Evolutionary conservation across 2,113 vertebrate species (phyloP).

Genomic region (Haplochromis burtoni): DNA sequence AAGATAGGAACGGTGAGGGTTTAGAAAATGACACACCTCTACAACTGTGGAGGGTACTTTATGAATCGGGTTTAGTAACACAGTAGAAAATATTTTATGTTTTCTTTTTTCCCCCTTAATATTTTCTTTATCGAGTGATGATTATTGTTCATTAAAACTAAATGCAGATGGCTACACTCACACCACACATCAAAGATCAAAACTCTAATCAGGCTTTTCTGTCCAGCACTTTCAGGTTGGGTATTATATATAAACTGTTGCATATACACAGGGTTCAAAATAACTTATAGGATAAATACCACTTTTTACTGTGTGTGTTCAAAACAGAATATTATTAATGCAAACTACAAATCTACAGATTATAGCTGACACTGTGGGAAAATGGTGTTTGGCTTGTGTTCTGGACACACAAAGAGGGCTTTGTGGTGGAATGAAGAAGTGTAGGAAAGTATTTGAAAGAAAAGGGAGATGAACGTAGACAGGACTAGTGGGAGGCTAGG

Average conservation of each 20-base stretch:
- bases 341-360: background rate
- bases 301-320: background rate
- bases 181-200: background rate
- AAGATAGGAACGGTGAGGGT: background rate
- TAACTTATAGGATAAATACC: background rate
- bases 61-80: background rate
- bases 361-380: background rate
- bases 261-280: background rate
- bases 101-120: background rate
- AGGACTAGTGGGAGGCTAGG: background rate
- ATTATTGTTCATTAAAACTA: background rate
- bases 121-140: background rate
- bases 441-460: background rate
- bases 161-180: background rate
- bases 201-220: background rate
- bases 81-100: rapidly evolving
- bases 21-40: background rate
- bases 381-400: background rate
- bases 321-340: background rate
- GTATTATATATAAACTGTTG: background rate
- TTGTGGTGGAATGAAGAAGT: background rate
- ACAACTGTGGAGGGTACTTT: background rate
- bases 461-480: rapidly evolving
- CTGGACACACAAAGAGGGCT: background rate
- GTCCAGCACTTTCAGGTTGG: background rate